Base-by-base conservation (phyloP, 2,888 invertebrate species). In the Xanthostigma xanthostigma region DNA sequence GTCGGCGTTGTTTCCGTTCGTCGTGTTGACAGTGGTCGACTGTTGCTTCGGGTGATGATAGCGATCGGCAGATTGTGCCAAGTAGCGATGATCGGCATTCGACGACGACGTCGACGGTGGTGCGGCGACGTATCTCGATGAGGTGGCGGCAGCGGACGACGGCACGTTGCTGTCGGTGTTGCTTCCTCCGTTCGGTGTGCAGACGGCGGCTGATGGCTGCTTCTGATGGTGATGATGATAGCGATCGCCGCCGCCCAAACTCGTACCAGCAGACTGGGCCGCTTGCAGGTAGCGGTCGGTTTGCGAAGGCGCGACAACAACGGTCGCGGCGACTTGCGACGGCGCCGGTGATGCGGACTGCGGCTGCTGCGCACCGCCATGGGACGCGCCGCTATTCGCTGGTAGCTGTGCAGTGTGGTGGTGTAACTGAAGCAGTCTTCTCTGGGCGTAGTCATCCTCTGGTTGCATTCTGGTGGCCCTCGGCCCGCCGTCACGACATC, bases 401-500 rank as follows among this genome's bases (percentile, higher is more conserved):
- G 50, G 27, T 17, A 48, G 13, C 38, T 44, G 39, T 12, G 12
- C 39, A 14, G 12, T 10, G 14, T 39, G 12, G 12, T 48, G 48
- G 43, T 48, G 42, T 12, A 41, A 17, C 41, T 48, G 48, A 48
- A 48, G 48, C 36, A 48, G 33, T 48, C 48, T 42, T 43, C 48
- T 48, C 45, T 41, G 45, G 59, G 62, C 64, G 60, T 64, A 64
- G 59, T 66, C 66, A 55, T 66, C 66, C 59, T 65, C 66, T 57
- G 64, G 60, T 70, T 74, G 74, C 74, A 75, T 75, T 70, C 73
- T 74, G 75, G 72, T 71, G 74, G 74, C 72, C 74, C 75, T 69
- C 67, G 72, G 72, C 73, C 75, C 75, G 69, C 70, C 73, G 75
- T 77, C 76, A 78, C 73, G 75, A 76, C 76, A 76, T 76, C 76